Conservation (phyloP, 2,113 vertebrate genomes). For the Meles meles region DNA sequence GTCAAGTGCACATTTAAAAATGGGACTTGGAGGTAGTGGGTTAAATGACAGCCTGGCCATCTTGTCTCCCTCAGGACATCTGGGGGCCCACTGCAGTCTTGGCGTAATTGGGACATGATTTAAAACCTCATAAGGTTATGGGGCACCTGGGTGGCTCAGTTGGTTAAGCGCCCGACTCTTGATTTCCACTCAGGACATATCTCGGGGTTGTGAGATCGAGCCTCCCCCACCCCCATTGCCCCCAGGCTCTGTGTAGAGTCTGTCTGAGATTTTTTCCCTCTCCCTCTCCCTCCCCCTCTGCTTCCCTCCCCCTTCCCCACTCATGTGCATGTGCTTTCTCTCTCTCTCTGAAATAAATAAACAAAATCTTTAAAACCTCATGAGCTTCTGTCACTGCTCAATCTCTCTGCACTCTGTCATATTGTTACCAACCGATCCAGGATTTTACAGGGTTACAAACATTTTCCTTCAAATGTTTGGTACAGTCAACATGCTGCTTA, state of each 20-base stretch:
- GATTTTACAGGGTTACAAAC: not conserved
- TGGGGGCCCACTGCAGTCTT: not conserved
- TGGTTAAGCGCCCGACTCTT: not conserved
- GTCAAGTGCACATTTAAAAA: constrained; percentile 6
- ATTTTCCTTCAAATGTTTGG: not conserved
- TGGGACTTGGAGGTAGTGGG: not conserved
- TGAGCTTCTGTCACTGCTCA: not conserved
- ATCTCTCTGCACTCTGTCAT: not conserved
- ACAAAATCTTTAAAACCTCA: not conserved
- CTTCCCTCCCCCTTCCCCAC: not conserved
- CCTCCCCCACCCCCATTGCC: not conserved
- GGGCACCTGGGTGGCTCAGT: not conserved
- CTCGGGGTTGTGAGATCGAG: not conserved
- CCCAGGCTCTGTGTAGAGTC: not conserved
- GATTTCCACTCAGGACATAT: not conserved
- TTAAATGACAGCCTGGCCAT: not conserved
- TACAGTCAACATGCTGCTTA: not conserved
- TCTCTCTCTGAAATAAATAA: not conserved
- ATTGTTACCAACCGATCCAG: not conserved
- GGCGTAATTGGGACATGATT: not conserved
- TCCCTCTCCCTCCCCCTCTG: not conserved
- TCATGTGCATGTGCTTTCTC: not conserved
- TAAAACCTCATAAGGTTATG: not conserved
- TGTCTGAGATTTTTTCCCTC: not conserved
- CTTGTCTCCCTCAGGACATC: not conserved